Evolutionary conservation across 2,113 vertebrate species (phyloP).

Genomic region (Hoplias malabaricus): DNA sequence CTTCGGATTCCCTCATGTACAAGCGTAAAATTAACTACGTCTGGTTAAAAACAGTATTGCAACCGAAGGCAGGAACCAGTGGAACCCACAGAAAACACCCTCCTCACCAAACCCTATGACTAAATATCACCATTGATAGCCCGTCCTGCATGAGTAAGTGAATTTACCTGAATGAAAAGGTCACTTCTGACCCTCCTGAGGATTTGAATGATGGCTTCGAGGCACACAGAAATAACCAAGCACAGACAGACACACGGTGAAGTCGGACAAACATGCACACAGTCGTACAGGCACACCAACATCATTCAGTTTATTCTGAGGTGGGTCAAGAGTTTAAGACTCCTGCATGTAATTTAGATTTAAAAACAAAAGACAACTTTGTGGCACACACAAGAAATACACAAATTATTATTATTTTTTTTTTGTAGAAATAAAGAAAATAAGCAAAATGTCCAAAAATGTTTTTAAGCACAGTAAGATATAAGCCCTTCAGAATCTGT

Average conservation of each 20-base stretch:
- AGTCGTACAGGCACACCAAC: slow-evolving; percentile 15
- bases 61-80: neutral
- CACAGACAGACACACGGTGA: slow-evolving; percentile 23
- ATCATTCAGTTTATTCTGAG: neutral
- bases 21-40: neutral
- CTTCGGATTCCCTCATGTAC: no score
- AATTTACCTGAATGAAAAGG: slow-evolving; percentile 54
- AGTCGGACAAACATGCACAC: neutral
- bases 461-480: slow-evolving; percentile 38
- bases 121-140: neutral
- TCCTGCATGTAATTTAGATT: slow-evolving; percentile 54
- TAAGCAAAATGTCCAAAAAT: neutral
- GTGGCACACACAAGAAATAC: slow-evolving; percentile 41
- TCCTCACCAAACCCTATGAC: neutral
- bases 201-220: slow-evolving; percentile 48
- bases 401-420: no score
- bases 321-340: slow-evolving; percentile 14
- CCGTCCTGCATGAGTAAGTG: neutral
- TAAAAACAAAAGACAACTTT: slow-evolving; percentile 38
- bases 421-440: neutral
- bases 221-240: neutral
- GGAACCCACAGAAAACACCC: neutral
- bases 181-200: slow-evolving; percentile 54
- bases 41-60: neutral
- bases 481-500: slow-evolving; percentile 16